Base-by-base conservation (phyloP, 2,797 vertebrate genomes). In the Hoplostethus atlanticus region DNA sequence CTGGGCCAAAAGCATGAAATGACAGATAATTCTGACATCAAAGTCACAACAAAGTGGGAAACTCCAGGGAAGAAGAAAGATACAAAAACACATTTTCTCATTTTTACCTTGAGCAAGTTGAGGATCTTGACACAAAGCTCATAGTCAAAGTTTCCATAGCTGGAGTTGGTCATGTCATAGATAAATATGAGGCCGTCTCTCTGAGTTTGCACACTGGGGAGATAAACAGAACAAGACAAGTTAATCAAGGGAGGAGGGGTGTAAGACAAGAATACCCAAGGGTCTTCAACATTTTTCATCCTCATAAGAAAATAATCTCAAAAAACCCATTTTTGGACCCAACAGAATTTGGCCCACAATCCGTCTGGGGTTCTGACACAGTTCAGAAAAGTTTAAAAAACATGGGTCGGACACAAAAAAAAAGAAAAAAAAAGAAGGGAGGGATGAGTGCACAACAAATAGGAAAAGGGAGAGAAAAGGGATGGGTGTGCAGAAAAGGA, bases 141-240 rank as follows among this genome's bases (percentile, higher is more conserved):
- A 64, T 96, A 96, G 88, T 96, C 96, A 90, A 96, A 96, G 89
- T 96, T 96, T 71, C 89, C 88, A 57, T 96, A 96, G 53, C 88
- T 94, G 64, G 96, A 96, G 88, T 94, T 95, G 71, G 95, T 96
- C 96, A 96, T 96, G 88, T 96, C 96, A 68, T 96, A 96, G 91
- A 96, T 96, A 88, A 96, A 96, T 87, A 96, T 92, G 28, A 96
- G 95, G 15, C 96, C 96, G 4, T 96, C 96, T 84, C 92, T 91
- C 86, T 96, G 96, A 55, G 96, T 96, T 92, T 96, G 94, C 70
- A 91, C 15, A 87, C 96, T 96, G 72, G 4, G 42, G 36, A 79
- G 6, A 77, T 62, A 87, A 38, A 1, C 71, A 83, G 4, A 62
- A 59, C 17, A 70, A 21, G 30, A 74, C 9, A 28, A 0, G 34